Conservation (phyloP, 2,113 vertebrate genomes). For the Chascanopsetta lugubris region DNA sequence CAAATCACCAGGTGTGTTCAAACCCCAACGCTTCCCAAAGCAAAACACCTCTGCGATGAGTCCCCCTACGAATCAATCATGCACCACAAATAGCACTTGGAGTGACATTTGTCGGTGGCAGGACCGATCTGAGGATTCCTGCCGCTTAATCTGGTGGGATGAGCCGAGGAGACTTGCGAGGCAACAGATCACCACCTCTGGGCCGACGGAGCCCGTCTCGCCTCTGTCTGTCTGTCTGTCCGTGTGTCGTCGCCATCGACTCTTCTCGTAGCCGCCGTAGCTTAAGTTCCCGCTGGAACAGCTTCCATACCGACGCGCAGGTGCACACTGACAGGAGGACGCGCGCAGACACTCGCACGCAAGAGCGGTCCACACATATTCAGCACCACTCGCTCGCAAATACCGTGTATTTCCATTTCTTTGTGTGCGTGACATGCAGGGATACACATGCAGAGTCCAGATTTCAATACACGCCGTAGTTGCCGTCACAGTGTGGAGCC, state of each 20-base stretch:
- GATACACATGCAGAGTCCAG: not conserved
- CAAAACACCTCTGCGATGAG: constrained; percentile 12
- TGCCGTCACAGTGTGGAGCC: not conserved
- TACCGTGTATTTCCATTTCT: not conserved
- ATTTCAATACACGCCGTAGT: not conserved
- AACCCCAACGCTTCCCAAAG: not conserved
- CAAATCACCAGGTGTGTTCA: no score
- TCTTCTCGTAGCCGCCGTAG: constrained; percentile 16
- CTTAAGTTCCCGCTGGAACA: constrained; percentile 18
- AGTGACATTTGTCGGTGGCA: constrained; percentile 59
- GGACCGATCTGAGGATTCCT: constrained; percentile 38
- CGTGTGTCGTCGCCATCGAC: constrained; percentile 38
- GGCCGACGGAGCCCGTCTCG: constrained; percentile 58
- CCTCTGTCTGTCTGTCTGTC: constrained; percentile 51
- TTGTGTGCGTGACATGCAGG: not conserved
- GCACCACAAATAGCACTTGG: constrained; percentile 28
- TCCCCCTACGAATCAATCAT: constrained; percentile 40
- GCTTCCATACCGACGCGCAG: constrained; percentile 3
- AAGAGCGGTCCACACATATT: constrained; percentile 8
- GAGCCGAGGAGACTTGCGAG: constrained; percentile 41
- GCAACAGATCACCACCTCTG: constrained; percentile 53
- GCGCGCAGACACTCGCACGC: not conserved
- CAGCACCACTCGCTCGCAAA: not conserved
- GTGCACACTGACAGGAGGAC: constrained; percentile 6
- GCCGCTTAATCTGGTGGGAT: constrained; percentile 53